Evolutionary conservation across 1,140 invertebrate genomes (phyloP), one percentile per base, ranked within the genome.

Genomic region (Carposina sasakii): DNA sequence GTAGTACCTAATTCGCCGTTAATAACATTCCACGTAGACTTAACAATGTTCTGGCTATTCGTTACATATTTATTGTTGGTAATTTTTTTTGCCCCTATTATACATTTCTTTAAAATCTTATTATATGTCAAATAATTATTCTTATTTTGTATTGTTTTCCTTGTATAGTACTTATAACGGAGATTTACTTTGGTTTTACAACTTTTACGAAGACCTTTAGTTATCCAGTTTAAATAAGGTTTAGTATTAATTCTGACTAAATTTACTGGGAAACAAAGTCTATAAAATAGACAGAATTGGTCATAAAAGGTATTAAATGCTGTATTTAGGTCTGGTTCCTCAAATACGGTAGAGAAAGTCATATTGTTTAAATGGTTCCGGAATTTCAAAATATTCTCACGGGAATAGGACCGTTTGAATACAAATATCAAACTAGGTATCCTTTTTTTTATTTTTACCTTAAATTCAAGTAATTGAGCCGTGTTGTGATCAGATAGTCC

Each of bases 201-300:
- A 19, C 34, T 37, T 8, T 19, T 4, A 19, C 16, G 17, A 8
- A 37, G 13, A 5, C 41, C 41, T 22, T 31, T 43, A 13, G 13
- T 43, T 17, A 43, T 5, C 41, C 41, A 43, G 17, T 43, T 43
- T 28, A 17, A 15, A 30, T 43, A 30, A 20, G 4, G 17, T 19
- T 28, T 28, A 16, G 2, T 3, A 30, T 30, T 43, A 30, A 28
- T 26, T 19, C 17, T 28, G 12, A 43, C 20, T 43, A 20, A 30
- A 6, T 19, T 43, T 19, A 12, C 31, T 19, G 41, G 41, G n/a
- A 43, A 43, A 16, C 41, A 43, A 30, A 43, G 41, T 10, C 31
- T 31, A 43, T 30, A 43, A n/a, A 30, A 43, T 10, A 43, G 6
- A 12, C 15, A 17, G 3, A 43, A 12, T 3, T 8, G 5, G 6